Conservation (phyloP, 1,140 invertebrate genomes). For the Saxidomus purpurata region DNA sequence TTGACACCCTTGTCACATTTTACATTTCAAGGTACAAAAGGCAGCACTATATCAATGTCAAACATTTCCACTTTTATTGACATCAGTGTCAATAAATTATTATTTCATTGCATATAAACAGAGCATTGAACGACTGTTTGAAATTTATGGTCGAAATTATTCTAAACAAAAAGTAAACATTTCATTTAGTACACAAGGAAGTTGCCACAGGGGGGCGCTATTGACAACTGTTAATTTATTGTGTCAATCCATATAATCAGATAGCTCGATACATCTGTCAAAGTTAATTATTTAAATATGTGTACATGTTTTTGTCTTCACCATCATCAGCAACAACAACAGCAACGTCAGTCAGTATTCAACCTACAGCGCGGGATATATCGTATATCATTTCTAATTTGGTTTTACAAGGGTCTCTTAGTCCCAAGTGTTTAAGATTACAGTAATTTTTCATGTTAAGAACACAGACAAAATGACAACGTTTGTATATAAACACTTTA, state of each 20-base stretch:
- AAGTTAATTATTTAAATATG: too few species aligned
- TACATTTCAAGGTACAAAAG: slow-evolving; percentile 16
- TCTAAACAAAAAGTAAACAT: slow-evolving; percentile 26
- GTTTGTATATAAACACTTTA: slow-evolving; percentile 66
- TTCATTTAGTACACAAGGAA: neutral
- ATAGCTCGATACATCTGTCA: too few species aligned
- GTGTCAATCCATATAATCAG: too few species aligned
- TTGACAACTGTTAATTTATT: slow-evolving; percentile 1
- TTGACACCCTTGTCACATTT: slow-evolving; percentile 61
- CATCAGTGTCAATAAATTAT: slow-evolving; percentile 64
- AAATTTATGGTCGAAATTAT: slow-evolving; percentile 13
- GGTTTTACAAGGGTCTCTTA: slow-evolving; percentile 38
- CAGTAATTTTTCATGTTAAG: slow-evolving; percentile 62
- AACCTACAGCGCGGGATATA: neutral
- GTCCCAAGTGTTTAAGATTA: slow-evolving; percentile 53
- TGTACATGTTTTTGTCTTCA: too few species aligned
- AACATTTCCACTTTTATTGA: slow-evolving; percentile 28
- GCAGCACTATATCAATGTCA: slow-evolving; percentile 48
- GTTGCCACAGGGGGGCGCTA: neutral
- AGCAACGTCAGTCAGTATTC: too few species aligned
- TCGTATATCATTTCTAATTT: slow-evolving; percentile 59
- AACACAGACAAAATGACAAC: slow-evolving; percentile 50
- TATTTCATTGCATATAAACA: slow-evolving; percentile 34
- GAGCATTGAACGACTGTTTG: neutral
- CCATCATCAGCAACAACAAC: too few species aligned